A percentile compares a stretch with the other conserved stretches of the same genome.
phyloP scores from a whole-genome alignment of 1,140 invertebrate genomes.

The Cheumatopsyche charites region DNA sequence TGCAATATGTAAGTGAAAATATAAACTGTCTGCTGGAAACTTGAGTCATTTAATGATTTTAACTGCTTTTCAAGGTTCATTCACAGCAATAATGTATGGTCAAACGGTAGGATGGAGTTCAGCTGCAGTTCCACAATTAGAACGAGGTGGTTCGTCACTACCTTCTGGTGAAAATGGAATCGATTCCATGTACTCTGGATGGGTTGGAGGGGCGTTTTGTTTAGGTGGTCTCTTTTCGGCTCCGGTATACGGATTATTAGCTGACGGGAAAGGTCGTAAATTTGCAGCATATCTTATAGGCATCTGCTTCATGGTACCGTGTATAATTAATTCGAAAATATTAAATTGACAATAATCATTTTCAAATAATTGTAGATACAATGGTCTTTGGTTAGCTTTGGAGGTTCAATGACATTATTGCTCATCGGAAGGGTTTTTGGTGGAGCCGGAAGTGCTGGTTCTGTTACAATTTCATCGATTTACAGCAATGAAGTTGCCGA shows the following conservation, averaged over 20 bases:
- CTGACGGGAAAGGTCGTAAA: conserved; percentile 38
- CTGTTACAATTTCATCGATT: conserved; percentile 40
- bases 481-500: conserved; percentile 44
- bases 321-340: background rate
- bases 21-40: too few relatives aligned
- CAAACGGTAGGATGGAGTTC: conserved; percentile 26
- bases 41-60: too few relatives aligned
- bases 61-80: conserved; percentile 4
- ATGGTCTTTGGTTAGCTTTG: conserved; percentile 37
- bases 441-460: conserved; percentile 36
- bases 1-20: conserved; percentile 17
- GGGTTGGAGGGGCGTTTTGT: conserved; percentile 42
- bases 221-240: conserved; percentile 37
- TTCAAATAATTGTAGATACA: conserved; percentile 35
- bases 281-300: conserved; percentile 32
- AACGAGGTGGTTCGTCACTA: conserved; percentile 12
- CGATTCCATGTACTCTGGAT: conserved; percentile 30
- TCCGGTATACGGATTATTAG: conserved; percentile 39
- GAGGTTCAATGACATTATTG: conserved; percentile 13
- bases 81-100: conserved; percentile 18
- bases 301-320: conserved; percentile 36
- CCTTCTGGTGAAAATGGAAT: conserved; percentile 26
- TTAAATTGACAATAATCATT: background rate
- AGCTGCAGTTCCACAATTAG: conserved; percentile 27
- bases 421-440: conserved; percentile 35